A percentile compares a stretch with the other conserved stretches of the same genome.
These are phyloP conservation scores for Prionace glauca DNA, from an alignment of 2,797 vertebrate species.

Conservation along the genomic window DNA sequence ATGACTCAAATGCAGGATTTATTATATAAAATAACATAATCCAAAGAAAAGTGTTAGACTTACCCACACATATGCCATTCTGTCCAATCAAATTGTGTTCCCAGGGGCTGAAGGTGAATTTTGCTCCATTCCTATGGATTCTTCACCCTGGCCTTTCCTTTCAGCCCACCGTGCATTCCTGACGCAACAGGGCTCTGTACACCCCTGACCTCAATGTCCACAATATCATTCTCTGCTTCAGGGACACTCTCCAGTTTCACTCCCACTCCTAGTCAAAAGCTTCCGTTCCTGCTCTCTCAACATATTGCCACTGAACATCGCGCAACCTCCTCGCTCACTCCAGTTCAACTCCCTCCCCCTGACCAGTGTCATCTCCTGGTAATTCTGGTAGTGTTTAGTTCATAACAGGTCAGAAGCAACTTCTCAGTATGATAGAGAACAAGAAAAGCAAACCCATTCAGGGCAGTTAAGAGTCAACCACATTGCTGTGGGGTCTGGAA, in stretches of 20 bases:
- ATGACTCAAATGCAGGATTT: background rate
- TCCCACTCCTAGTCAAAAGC: background rate
- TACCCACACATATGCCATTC: background rate
- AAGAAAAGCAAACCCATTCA: background rate
- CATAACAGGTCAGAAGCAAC: background rate
- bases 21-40: background rate
- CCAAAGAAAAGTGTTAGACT: background rate
- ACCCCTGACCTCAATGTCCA: background rate
- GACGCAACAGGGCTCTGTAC: background rate
- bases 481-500: background rate
- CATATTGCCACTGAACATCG: background rate
- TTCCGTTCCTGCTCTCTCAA: background rate
- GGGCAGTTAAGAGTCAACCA: background rate
- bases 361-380: background rate
- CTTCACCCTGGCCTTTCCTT: background rate
- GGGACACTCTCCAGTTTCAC: background rate
- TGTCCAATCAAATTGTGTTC: background rate
- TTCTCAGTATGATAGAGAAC: background rate
- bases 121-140: background rate
- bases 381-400: background rate
- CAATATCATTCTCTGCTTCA: background rate
- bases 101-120: background rate
- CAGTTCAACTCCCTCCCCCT: background rate
- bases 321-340: background rate
- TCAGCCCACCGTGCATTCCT: background rate